Evolutionary conservation across 1,140 invertebrate species (phyloP).

Genomic region (Brachionus calyciflorus): DNA sequence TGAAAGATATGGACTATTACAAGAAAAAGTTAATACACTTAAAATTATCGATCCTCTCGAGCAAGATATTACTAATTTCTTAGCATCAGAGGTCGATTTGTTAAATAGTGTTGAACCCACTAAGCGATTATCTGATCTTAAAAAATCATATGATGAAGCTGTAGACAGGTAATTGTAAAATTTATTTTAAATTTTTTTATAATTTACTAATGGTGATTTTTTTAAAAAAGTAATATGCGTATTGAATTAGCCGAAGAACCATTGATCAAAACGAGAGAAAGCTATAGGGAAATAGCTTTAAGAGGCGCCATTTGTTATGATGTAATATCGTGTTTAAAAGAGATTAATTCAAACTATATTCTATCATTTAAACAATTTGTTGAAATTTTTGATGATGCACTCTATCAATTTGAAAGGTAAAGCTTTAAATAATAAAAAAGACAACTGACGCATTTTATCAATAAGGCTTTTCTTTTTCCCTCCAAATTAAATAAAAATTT

Average conservation of each 20-base stretch:
- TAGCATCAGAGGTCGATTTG: slow-evolving; percentile 55
- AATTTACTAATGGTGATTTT: no score
- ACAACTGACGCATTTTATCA: no score
- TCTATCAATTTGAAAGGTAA: slow-evolving; percentile 59
- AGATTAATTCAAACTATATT: slow-evolving; percentile 56
- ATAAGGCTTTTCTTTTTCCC: no score
- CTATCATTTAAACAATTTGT: slow-evolving; percentile 55
- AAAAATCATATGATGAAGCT: slow-evolving; percentile 60
- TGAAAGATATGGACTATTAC: slow-evolving; percentile 54
- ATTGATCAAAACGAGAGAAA: slow-evolving; percentile 54
- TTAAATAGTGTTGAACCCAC: slow-evolving; percentile 58
- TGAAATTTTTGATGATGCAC: slow-evolving; percentile 54
- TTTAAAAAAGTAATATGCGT: neutral
- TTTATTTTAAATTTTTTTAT: no score
- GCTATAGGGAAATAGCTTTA: slow-evolving; percentile 54
- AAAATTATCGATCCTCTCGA: slow-evolving; percentile 53
- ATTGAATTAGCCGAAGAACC: slow-evolving; percentile 49
- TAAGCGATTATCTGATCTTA: slow-evolving; percentile 57
- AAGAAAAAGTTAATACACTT: slow-evolving; percentile 57
- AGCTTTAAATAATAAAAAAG: neutral
- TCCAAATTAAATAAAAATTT: no score
- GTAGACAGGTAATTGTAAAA: slow-evolving; percentile 58
- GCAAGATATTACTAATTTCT: slow-evolving; percentile 54
- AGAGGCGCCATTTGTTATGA: slow-evolving; percentile 59
- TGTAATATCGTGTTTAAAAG: slow-evolving; percentile 56